Evolutionary conservation across 2,113 vertebrate species (phyloP).

Genomic region (Corythornis madagascariensis): DNA sequence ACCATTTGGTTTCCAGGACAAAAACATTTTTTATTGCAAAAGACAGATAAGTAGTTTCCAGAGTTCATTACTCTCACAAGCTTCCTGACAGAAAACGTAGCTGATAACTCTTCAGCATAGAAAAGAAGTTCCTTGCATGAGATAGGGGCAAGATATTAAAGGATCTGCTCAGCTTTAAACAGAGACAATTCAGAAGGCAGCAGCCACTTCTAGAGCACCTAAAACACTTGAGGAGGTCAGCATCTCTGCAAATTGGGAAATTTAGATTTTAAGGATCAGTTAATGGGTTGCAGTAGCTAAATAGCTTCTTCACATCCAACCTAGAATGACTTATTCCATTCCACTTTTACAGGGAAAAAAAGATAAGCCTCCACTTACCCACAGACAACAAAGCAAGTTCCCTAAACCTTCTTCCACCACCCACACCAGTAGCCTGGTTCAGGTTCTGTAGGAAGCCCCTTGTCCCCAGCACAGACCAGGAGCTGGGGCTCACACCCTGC

Average conservation of each 20-base stretch:
- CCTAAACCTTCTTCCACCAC: background rate
- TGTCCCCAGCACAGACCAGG: background rate
- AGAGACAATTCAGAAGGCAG: background rate
- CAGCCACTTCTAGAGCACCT: background rate
- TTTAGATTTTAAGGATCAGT: background rate
- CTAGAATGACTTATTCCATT: background rate
- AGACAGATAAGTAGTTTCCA: background rate
- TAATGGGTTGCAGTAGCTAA: background rate
- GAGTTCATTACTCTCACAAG: background rate
- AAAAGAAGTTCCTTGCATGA: background rate
- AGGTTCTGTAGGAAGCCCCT: background rate
- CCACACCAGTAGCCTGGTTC: background rate
- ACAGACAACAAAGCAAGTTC: background rate
- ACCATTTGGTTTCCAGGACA: background rate
- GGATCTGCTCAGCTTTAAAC: background rate
- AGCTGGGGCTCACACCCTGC: background rate
- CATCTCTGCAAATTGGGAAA: background rate
- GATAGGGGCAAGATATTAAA: background rate
- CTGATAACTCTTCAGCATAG: background rate
- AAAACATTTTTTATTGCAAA: constrained; percentile 1
- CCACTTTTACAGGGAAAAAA: background rate
- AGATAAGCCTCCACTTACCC: background rate
- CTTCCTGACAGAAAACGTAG: background rate
- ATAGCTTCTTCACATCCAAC: background rate
- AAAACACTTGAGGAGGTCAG: background rate